These are phyloP conservation scores for Carduelis carduelis DNA, from an alignment of 2,797 vertebrate species.

Conservation along the genomic window DNA sequence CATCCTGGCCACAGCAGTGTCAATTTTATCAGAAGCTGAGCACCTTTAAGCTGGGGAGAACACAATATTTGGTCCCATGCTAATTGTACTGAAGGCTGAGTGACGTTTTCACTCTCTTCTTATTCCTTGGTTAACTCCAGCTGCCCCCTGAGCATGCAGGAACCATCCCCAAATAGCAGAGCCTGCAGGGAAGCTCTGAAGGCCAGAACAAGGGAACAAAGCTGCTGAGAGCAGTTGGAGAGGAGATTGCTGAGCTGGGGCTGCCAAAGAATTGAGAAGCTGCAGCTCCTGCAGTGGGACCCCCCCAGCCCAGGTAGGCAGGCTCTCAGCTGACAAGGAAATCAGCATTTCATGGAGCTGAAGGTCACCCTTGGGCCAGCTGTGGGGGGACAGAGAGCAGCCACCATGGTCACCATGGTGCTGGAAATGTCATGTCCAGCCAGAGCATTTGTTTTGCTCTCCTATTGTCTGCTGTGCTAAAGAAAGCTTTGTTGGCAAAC, in stretches of 20 bases:
- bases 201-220: not conserved
- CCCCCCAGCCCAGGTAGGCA: not conserved
- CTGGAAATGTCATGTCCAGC: conserved; percentile 7
- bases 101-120: not conserved
- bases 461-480: not conserved
- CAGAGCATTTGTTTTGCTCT: not conserved
- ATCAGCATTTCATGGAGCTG: not conserved
- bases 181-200: not conserved
- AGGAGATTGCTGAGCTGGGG: not conserved
- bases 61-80: not conserved
- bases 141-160: not conserved
- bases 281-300: not conserved
- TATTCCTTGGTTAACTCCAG: not conserved
- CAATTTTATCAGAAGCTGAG: not conserved
- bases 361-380: not conserved
- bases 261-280: not conserved
- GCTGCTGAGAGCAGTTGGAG: not conserved
- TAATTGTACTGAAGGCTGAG: not conserved
- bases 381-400: not conserved
- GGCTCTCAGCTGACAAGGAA: not conserved
- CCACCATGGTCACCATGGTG: not conserved
- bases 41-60: not conserved
- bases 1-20: not conserved
- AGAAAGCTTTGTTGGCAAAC: conserved; percentile 9
- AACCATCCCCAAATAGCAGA: not conserved